phyloP scores from a whole-genome alignment of 2,797 vertebrate species.

The Betta splendens region DNA sequence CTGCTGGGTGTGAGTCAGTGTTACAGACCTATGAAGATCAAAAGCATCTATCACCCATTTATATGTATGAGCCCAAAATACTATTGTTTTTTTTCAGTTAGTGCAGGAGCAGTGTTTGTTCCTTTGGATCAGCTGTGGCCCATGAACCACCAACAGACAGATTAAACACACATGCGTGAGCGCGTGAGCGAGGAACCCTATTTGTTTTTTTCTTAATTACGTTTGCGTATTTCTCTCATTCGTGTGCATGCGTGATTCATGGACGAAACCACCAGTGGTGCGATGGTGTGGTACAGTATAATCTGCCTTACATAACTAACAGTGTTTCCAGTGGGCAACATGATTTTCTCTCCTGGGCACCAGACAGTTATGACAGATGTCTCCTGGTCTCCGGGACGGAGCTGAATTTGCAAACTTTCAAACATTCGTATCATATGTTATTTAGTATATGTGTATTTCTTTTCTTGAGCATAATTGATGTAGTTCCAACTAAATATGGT shows the following conservation, averaged over 20 bases:
- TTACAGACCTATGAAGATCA: background rate
- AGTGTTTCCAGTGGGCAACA: slow-evolving; percentile 41
- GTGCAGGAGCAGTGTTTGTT: background rate
- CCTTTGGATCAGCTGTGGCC: slow-evolving; percentile 8
- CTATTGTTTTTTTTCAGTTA: slow-evolving; percentile 6
- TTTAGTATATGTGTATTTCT: too few species aligned
- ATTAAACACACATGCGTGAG: background rate
- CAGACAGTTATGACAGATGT: slow-evolving; percentile 36
- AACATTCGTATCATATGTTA: background rate
- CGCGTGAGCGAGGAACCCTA: background rate
- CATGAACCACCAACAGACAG: background rate
- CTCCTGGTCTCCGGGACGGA: slow-evolving; percentile 1
- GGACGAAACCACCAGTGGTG: slow-evolving; percentile 35
- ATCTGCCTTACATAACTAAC: slow-evolving; percentile 69
- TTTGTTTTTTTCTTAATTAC: slow-evolving; percentile 15
- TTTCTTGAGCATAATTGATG: too few species aligned
- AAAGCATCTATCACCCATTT: background rate
- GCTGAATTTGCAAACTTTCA: background rate
- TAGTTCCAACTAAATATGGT: too few species aligned
- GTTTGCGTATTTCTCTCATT: too few species aligned
- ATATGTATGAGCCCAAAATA: background rate
- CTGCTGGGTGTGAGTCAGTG: too few species aligned
- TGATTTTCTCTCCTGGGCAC: slow-evolving; percentile 41
- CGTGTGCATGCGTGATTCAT: slow-evolving; percentile 28
- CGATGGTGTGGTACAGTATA: slow-evolving; percentile 46